Conservation (phyloP, 2,888 invertebrate genomes). For the Meiosimyza decipiens region DNA sequence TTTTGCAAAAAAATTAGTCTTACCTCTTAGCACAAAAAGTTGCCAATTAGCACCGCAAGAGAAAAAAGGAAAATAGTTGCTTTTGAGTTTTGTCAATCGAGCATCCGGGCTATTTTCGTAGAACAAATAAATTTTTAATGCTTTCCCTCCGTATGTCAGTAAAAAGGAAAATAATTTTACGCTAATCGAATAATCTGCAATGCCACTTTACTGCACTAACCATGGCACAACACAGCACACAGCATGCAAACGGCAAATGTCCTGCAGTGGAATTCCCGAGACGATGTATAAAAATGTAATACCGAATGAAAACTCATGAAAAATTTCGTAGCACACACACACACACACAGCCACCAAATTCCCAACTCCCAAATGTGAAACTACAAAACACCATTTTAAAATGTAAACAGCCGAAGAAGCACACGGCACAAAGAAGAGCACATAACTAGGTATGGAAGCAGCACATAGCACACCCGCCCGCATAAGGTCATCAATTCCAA, state of each 20-base stretch:
- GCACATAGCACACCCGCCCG: constrained; percentile 30
- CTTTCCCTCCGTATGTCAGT: background rate
- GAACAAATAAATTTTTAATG: constrained; percentile 13
- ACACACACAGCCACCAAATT: constrained; percentile 34
- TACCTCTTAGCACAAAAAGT: no score
- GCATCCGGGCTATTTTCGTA: no score
- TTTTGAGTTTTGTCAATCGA: no score
- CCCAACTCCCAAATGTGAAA: constrained; percentile 48
- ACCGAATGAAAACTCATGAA: background rate
- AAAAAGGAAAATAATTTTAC: constrained; percentile 23
- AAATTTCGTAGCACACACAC: background rate
- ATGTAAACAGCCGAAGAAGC: constrained; percentile 43
- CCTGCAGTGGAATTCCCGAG: background rate
- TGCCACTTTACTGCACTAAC: background rate
- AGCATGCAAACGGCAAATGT: background rate
- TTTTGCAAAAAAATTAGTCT: no score
- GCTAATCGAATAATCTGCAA: constrained; percentile 32
- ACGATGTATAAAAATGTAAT: background rate
- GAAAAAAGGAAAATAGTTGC: no score
- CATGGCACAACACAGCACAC: background rate
- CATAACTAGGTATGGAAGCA: no score
- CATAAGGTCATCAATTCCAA: constrained; percentile 60
- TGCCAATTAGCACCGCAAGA: no score
- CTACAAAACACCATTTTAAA: constrained; percentile 43
- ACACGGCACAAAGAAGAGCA: background rate